Percentiles rank a stretch among this genome's conserved stretches.
Evolutionary conservation across 2,888 invertebrate genomes (phyloP).

Genomic region (Prosapia bicincta): DNA sequence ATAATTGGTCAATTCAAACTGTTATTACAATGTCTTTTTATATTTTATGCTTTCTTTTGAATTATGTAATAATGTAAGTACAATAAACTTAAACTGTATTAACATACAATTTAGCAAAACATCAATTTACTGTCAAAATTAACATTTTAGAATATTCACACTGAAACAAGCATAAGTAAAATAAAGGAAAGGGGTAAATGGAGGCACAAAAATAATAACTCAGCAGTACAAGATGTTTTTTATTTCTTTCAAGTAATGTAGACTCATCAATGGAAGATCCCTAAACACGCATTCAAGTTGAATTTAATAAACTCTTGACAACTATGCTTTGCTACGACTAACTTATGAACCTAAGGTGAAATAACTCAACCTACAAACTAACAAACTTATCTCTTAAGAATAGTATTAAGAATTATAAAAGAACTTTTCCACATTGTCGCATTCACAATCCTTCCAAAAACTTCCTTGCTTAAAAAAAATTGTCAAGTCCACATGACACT

Average conservation of each 20-base stretch:
- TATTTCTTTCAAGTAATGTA: background rate
- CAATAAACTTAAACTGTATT: no score
- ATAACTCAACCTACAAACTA: conserved; percentile 30
- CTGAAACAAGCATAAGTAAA: no score
- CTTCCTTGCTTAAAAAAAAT: background rate
- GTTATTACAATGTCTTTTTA: no score
- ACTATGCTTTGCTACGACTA: conserved; percentile 18
- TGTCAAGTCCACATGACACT: background rate
- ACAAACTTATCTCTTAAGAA: conserved; percentile 27
- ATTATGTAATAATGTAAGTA: no score
- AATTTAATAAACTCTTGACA: conserved; percentile 23
- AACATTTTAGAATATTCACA: no score
- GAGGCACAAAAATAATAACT: background rate
- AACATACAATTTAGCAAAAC: no score
- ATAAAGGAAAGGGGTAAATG: no score
- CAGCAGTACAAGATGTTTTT: conserved; percentile 2
- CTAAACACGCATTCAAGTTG: conserved; percentile 29
- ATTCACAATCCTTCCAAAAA: background rate
- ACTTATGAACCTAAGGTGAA: conserved; percentile 30
- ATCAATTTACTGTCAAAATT: no score
- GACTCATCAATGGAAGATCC: conserved; percentile 28
- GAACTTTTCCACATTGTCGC: conserved; percentile 19
- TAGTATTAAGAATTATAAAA: conserved; percentile 22
- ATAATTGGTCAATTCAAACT: no score
- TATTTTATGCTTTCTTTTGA: no score